These are phyloP conservation scores for Caretta caretta DNA, from an alignment of 2,113 vertebrate genomes.

Conservation along the genomic window DNA sequence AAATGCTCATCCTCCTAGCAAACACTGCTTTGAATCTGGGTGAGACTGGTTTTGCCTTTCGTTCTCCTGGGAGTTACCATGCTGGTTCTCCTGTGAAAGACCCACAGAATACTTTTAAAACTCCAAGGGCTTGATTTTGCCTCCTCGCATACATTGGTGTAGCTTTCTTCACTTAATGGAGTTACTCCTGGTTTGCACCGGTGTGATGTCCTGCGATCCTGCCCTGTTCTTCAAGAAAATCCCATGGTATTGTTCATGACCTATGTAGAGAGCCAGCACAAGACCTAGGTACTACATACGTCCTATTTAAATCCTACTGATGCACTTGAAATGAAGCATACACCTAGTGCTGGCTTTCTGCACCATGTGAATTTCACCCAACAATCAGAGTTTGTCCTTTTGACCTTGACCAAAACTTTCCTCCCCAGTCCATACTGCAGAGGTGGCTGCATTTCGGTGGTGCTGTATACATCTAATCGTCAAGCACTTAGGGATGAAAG, in stretches of 20 bases:
- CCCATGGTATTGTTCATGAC: background rate
- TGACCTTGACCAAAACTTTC: background rate
- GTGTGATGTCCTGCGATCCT: background rate
- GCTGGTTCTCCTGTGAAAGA: background rate
- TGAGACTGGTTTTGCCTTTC: background rate
- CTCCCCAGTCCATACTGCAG: background rate
- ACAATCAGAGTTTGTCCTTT: background rate
- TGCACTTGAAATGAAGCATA: background rate
- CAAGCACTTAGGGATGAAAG: background rate
- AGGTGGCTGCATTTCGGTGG: background rate
- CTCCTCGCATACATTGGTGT: accelerated
- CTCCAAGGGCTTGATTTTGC: background rate
- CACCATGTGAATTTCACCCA: background rate
- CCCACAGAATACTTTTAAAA: background rate
- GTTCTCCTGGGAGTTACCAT: background rate
- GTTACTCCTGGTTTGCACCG: background rate
- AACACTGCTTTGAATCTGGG: accelerated
- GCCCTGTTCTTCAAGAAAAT: background rate
- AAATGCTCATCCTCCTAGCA: background rate
- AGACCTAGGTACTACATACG: background rate
- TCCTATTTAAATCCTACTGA: background rate
- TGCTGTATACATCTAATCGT: accelerated
- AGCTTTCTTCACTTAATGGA: background rate
- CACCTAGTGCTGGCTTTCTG: background rate
- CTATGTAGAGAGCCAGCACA: background rate